Conservation (phyloP, 2,888 invertebrate species). For the Eristalinus sepulchralis region DNA sequence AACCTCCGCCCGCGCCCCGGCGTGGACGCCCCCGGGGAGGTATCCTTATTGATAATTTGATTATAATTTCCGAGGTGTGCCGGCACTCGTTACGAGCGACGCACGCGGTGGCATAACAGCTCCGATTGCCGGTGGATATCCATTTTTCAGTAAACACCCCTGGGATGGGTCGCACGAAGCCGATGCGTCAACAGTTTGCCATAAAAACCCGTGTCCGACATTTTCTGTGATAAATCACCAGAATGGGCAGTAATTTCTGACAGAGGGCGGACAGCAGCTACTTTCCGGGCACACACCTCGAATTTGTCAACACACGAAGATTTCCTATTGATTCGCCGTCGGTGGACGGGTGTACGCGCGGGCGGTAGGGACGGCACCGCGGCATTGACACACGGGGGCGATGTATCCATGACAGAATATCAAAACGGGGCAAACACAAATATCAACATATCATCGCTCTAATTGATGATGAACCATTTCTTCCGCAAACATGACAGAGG, state of each 20-base stretch:
- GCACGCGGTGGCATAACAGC: constrained; percentile 16
- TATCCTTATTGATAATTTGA: constrained; percentile 57
- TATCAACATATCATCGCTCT: constrained; percentile 43
- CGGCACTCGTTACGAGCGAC: constrained; percentile 2
- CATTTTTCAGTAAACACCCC: constrained; percentile 36
- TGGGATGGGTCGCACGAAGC: constrained; percentile 10
- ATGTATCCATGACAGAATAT: constrained; percentile 7
- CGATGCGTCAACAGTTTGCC: constrained; percentile 35
- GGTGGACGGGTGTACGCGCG: neutral
- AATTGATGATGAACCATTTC: constrained; percentile 54
- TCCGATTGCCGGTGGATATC: neutral
- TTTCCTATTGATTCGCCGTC: constrained; percentile 25
- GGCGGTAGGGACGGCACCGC: neutral
- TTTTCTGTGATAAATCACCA: constrained; percentile 35
- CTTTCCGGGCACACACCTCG: constrained; percentile 23
- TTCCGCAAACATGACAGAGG: constrained; percentile 50
- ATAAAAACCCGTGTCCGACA: constrained; percentile 13
- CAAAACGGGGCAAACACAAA: constrained; percentile 6
- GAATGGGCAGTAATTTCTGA: constrained; percentile 6
- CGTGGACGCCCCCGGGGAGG: neutral
- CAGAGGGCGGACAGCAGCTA: constrained; percentile 7
- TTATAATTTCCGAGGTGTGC: constrained; percentile 63
- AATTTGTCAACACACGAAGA: constrained; percentile 33
- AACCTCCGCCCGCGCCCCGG: constrained; percentile 12
- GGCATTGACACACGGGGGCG: constrained; percentile 16